Evolutionary conservation across 30 jellyfish, hydroid and myxozoan genomes (phyloP).

Genomic region (Pelagia noctiluca): DNA sequence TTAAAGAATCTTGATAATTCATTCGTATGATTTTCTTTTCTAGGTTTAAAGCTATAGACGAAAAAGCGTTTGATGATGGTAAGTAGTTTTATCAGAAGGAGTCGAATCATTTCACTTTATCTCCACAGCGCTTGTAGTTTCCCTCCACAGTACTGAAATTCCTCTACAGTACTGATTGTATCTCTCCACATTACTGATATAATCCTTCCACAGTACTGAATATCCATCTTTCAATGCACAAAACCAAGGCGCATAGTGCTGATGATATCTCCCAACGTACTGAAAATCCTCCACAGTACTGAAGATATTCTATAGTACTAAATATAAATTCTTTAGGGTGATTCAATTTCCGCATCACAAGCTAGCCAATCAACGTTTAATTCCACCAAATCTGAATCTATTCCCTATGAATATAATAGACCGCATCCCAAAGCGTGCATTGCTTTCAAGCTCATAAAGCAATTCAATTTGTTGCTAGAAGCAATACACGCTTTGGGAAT

Average conservation of each 20-base stretch:
- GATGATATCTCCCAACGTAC: background rate
- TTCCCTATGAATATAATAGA: too few species aligned
- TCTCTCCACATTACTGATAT: too few species aligned
- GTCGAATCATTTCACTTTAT: too few species aligned
- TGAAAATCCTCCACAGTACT: too few species aligned
- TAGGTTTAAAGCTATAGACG: constrained; percentile 60
- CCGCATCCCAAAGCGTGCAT: too few species aligned
- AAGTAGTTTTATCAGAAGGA: background rate
- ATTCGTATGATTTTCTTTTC: background rate
- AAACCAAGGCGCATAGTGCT: background rate
- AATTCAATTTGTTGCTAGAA: background rate
- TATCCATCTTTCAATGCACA: background rate
- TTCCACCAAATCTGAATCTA: too few species aligned
- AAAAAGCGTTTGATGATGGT: constrained; percentile 65
- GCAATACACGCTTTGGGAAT: too few species aligned
- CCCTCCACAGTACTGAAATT: background rate
- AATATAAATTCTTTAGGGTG: too few species aligned
- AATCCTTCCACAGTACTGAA: background rate
- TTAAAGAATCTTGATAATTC: background rate
- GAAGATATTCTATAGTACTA: too few species aligned
- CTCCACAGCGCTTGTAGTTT: background rate
- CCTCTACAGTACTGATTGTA: background rate
- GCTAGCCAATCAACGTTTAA: too few species aligned
- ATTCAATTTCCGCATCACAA: too few species aligned
- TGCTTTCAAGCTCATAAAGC: background rate